Conservation (phyloP, 2,113 vertebrate species). For the Ciconia boyciana region DNA sequence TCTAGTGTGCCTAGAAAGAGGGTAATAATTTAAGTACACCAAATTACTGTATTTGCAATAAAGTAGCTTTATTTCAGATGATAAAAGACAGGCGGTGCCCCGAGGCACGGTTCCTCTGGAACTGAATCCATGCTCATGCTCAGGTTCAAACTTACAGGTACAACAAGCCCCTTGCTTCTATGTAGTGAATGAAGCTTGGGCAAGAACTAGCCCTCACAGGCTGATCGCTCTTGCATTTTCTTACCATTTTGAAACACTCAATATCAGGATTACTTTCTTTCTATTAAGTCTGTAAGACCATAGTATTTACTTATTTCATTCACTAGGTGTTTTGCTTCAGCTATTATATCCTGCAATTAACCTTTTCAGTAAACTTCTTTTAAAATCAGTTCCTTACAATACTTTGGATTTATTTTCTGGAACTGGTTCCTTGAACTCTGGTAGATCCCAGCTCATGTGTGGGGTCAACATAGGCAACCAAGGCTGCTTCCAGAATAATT, state of each 20-base stretch:
- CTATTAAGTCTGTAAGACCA: not conserved
- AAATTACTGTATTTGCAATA: not conserved
- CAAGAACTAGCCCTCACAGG: not conserved
- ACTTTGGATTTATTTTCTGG: not conserved
- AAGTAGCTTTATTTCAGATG: constrained; percentile 5
- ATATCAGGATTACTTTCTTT: not conserved
- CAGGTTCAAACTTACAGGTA: not conserved
- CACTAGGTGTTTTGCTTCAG: not conserved
- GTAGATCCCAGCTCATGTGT: not conserved
- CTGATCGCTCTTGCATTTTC: not conserved
- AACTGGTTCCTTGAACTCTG: not conserved
- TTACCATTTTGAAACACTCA: not conserved
- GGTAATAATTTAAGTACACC: not conserved
- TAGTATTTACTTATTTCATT: not conserved
- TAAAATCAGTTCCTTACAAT: not conserved
- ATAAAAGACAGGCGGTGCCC: not conserved
- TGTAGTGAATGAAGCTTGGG: not conserved
- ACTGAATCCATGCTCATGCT: not conserved
- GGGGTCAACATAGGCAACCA: not conserved
- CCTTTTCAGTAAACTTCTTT: not conserved
- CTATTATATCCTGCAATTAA: not conserved
- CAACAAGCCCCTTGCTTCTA: not conserved
- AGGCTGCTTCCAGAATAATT: not conserved
- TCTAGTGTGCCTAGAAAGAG: not conserved
- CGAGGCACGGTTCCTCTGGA: not conserved